A percentile compares a stretch with the other conserved stretches of the same genome.
phyloP scores from a whole-genome alignment of 2,888 invertebrate genomes.

The Vesta saturnalis region DNA sequence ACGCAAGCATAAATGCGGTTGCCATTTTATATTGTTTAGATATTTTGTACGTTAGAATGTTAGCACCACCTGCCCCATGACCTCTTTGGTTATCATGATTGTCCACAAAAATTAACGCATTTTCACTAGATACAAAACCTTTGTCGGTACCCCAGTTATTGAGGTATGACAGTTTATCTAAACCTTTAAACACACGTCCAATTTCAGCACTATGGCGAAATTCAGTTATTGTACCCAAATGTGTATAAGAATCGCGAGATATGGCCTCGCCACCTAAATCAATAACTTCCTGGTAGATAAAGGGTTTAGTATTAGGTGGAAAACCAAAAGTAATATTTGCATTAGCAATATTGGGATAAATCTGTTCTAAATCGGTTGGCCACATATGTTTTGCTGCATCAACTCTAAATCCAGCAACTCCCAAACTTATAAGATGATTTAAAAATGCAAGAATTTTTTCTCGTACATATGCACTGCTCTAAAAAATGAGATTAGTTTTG shows the following conservation, averaged over 20 bases:
- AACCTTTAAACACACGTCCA: conserved; percentile 67
- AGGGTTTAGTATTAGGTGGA: conserved; percentile 70
- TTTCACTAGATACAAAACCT: conserved; percentile 68
- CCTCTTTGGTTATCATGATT: conserved; percentile 85
- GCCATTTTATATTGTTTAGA: conserved; percentile 77
- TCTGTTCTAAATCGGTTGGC: conserved; percentile 76
- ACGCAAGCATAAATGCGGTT: conserved; percentile 87
- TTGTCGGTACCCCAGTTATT: conserved; percentile 72
- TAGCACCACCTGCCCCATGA: conserved; percentile 69
- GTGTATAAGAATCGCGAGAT: conserved; percentile 59
- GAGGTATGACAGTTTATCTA: conserved; percentile 73
- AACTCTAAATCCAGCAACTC: conserved; percentile 85
- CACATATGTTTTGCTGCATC: conserved; percentile 86
- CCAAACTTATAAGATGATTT: conserved; percentile 68
- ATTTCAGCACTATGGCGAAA: conserved; percentile 70
- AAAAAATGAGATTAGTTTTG: neutral
- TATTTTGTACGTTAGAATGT: conserved; percentile 75
- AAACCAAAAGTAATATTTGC: conserved; percentile 75
- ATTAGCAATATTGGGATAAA: conserved; percentile 70
- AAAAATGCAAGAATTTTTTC: conserved; percentile 71
- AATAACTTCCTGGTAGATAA: conserved; percentile 81
- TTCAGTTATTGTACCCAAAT: conserved; percentile 76
- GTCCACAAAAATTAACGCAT: conserved; percentile 56
- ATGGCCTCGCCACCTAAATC: conserved; percentile 66
- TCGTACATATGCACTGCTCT: conserved; percentile 65